A percentile compares a stretch with the other conserved stretches of the same genome.
Conservation (phyloP, 2,113 vertebrate species). For the Aldabrachelys gigantea region DNA sequence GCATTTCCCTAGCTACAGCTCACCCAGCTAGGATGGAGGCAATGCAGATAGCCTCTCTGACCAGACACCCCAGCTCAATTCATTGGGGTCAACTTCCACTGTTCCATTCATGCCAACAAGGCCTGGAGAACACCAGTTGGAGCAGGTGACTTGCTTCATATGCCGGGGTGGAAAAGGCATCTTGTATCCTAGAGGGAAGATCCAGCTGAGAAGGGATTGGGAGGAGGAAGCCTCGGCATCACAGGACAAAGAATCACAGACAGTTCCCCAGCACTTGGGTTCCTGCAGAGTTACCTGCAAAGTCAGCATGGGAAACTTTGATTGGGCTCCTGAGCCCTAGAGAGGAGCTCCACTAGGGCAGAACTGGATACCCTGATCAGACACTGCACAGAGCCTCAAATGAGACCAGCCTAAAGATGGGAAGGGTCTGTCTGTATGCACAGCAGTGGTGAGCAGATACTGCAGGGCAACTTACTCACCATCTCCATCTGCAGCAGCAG, state of each 20-base stretch:
- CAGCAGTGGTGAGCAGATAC: neutral
- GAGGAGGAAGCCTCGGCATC: neutral
- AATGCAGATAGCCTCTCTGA: neutral
- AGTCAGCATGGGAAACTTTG: neutral
- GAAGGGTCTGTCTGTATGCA: neutral
- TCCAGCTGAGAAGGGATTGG: neutral
- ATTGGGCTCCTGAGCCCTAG: neutral
- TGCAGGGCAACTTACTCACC: slow-evolving; percentile 76
- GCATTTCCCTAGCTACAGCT: neutral
- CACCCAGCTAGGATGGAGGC: neutral
- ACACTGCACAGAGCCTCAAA: neutral
- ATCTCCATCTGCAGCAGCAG: slow-evolving; percentile 86
- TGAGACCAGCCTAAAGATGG: neutral
- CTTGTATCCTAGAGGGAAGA: neutral
- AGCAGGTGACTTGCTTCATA: neutral
- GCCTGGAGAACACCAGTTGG: neutral
- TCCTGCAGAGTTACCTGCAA: neutral
- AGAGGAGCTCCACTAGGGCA: neutral
- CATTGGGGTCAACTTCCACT: neutral
- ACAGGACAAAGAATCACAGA: neutral
- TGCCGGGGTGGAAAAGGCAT: neutral
- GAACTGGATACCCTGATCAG: neutral
- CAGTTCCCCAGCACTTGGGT: neutral
- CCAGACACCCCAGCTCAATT: neutral
- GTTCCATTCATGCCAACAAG: neutral